Base-by-base conservation (phyloP, 2,797 vertebrate genomes). In the Poliocrania exsul region DNA sequence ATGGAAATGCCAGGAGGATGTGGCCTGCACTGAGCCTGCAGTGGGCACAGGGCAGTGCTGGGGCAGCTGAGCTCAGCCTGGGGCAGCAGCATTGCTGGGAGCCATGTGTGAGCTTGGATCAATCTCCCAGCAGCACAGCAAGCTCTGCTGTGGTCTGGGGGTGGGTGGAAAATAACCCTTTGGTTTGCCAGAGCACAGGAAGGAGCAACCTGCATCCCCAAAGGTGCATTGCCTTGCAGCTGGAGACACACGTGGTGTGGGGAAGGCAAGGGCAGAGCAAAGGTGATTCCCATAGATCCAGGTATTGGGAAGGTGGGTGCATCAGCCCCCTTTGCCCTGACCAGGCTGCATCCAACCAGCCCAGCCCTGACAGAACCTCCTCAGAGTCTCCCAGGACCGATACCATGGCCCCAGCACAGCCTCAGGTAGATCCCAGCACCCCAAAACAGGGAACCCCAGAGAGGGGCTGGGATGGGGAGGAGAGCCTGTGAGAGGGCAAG, bases 11-110 rank as follows among this genome's bases (percentile, higher is more conserved):
- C 5, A 4, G 40, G 0, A 4, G 53, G 81, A 73, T 3, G 0
- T 0, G 31, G 31, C 66, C 29, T 0, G 4, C n/a, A 14, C 0
- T 0, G 90, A 75, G 88, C 56, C 69, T 0, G 0, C n/a, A 53
- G 62, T 0, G 2, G 69, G 60, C 69, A 26, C 1, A 0, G 85
- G 77, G 72, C 77, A 72, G 50, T 0, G 0, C n/a, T 0, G 1
- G 82, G 54, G 38, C 5, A 13, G 75, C 81, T 47, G 79, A 67
- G 79, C 74, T 61, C 83, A 66, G 58, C 31, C 50, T 9, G 5
- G 38, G 70, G 83, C 28, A 16, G 92, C 3, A 13, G 69, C 37
- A 5, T 4, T 33, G 56, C 80, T 49, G 54, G 24, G 28, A 91
- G 56, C 56, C n/a, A 4, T 3, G 33, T 14, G 56, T 31, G 75